These are phyloP conservation scores for Columbina picui DNA, from an alignment of 2,113 vertebrate genomes.

Conservation along the genomic window DNA sequence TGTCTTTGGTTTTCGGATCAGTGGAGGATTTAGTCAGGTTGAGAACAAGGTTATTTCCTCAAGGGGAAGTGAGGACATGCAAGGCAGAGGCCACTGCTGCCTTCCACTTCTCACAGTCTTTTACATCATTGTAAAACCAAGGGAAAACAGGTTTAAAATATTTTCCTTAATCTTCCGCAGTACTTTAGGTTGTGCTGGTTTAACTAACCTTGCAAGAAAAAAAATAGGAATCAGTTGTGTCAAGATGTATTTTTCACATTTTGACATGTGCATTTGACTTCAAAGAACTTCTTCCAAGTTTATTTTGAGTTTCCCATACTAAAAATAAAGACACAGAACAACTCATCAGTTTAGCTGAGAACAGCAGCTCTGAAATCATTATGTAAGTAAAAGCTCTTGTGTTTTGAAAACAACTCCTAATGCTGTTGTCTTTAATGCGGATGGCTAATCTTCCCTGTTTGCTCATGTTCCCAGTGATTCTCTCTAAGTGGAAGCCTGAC, in stretches of 20 bases:
- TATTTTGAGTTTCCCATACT: slow-evolving; percentile 12
- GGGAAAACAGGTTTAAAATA: not conserved
- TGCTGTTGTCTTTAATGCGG: slow-evolving; percentile 32
- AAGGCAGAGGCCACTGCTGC: not conserved
- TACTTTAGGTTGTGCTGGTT: not conserved
- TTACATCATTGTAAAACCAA: not conserved
- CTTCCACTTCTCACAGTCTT: not conserved
- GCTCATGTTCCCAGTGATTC: not conserved
- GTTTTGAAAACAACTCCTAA: slow-evolving; percentile 52
- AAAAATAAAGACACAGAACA: slow-evolving; percentile 22
- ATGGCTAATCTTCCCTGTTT: slow-evolving; percentile 24
- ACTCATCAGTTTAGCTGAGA: slow-evolving; percentile 46
- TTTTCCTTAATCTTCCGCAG: not conserved
- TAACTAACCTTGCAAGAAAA: not conserved
- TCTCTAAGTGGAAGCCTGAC: slow-evolving; percentile 22
- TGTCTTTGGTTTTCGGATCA: not conserved
- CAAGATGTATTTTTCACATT: slow-evolving; percentile 3
- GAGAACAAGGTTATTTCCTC: not conserved
- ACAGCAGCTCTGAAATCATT: slow-evolving; percentile 38
- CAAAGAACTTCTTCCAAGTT: slow-evolving; percentile 13
- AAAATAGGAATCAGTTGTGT: not conserved
- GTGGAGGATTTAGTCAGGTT: not conserved
- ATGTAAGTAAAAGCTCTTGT: not conserved
- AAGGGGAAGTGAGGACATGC: not conserved
- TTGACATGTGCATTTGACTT: slow-evolving; percentile 2